phyloP scores from a whole-genome alignment of 2,113 vertebrate genomes.

The Phrynosoma platyrhinos region DNA sequence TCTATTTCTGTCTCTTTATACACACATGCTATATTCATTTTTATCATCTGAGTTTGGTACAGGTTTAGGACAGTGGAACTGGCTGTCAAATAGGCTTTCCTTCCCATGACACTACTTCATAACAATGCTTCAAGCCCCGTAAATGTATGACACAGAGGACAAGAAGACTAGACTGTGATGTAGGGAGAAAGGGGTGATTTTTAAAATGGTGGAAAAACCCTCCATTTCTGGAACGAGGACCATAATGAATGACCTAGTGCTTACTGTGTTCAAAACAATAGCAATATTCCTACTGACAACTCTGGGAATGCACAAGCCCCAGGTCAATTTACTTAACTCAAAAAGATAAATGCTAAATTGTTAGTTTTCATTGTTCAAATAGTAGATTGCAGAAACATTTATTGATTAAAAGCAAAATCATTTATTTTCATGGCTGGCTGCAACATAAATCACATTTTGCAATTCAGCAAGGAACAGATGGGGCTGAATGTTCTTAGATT shows the following conservation, averaged over 20 bases:
- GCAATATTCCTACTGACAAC: constrained; percentile 1
- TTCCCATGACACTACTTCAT: neutral
- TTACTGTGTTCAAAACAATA: constrained; percentile 9
- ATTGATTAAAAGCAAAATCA: constrained; percentile 60
- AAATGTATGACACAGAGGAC: too few species aligned
- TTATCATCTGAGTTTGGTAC: neutral
- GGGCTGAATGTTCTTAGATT: constrained; percentile 74
- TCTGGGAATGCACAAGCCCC: neutral
- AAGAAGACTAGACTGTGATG: too few species aligned
- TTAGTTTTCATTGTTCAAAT: constrained; percentile 56
- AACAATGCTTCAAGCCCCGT: too few species aligned
- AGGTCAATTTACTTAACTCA: neutral
- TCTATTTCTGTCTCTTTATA: neutral
- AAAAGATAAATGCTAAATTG: constrained; percentile 24
- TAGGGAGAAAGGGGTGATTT: neutral
- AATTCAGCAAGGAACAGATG: constrained; percentile 66
- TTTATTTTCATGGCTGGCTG: constrained; percentile 62
- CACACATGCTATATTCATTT: neutral
- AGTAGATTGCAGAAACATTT: constrained; percentile 48
- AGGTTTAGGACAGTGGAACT: neutral
- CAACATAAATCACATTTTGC: constrained; percentile 68
- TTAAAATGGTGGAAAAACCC: neutral
- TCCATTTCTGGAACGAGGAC: neutral
- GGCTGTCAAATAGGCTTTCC: neutral
- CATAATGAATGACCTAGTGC: neutral